Evolutionary conservation across 2,888 invertebrate genomes (phyloP), one percentile per base, ranked within the genome.

Genomic region (Lasioglossum lativentre): DNA sequence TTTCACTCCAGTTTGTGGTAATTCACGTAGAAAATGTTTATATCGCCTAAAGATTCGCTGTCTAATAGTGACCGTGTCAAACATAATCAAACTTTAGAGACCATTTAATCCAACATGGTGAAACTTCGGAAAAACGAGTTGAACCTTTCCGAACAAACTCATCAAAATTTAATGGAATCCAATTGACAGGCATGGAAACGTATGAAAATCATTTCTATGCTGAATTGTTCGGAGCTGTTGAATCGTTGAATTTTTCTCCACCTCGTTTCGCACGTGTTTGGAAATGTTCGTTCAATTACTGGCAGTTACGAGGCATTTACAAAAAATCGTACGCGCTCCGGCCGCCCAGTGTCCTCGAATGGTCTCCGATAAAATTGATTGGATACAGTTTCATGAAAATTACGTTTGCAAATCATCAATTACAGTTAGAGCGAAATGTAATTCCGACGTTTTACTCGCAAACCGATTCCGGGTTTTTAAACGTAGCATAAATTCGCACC

Each of bases 401-500:
- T 73, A 47, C 34, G 34, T 19, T 27, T 19, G 34, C 34, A 52
- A 52, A 73, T 73, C 52, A 34, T 73, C 34, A 14, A 52, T 52
- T 52, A 34, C 52, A 38, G 52, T 73, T 23, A 23, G 2, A 52
- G 52, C 1, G 34, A 73, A 52, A 52, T 45, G 52, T 52, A 73
- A 73, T 38, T 73, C 34, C 34, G 38, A 52, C 34, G 8, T 73
- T 73, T 30, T 34, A 38, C 52, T 38, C 12, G 73, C 73, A 23
- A 47, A 38, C 52, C 12, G 59, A 40, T 27, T 59, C n/a, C 56
- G n/a, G 40, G n/a, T 75, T 75, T 75, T 34, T 34, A 66, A 56
- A 27, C 23, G 74, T 40, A 4, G 16, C 27, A 59, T 75, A 75
- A 40, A 75, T 59, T 52, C 34, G 12, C 73, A 10, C 3, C 23